phyloP scores from a whole-genome alignment of 2,797 vertebrate species.

The Coccyzus lansbergi region DNA sequence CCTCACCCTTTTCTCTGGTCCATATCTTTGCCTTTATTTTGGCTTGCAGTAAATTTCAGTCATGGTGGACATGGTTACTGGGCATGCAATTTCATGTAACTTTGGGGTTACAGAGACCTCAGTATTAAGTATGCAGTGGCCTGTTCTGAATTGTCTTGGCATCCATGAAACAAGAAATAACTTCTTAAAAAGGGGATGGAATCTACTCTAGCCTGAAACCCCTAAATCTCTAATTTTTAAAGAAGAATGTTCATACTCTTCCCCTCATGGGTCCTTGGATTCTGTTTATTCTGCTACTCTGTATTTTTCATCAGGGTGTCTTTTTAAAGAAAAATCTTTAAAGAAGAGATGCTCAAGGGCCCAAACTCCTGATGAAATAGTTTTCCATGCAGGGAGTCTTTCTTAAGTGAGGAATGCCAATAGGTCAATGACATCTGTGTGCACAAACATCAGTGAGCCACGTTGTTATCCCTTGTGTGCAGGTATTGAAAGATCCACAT shows the following conservation, averaged over 20 bases:
- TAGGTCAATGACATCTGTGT: conserved; percentile 52
- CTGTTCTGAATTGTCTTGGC: not conserved
- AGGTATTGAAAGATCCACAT: conserved; percentile 7
- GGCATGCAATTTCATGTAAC: not conserved
- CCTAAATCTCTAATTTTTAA: not conserved
- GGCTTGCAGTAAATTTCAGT: not conserved
- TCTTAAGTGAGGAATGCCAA: conserved; percentile 6
- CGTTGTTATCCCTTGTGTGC: not conserved
- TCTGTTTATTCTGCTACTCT: not conserved
- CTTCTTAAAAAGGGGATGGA: not conserved
- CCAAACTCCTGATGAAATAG: not conserved
- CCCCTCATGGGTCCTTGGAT: not conserved
- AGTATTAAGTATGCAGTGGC: not conserved
- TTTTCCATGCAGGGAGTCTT: conserved; percentile 35
- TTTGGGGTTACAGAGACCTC: not conserved
- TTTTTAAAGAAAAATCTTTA: conserved; percentile 2
- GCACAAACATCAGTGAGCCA: not conserved
- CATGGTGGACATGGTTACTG: not conserved
- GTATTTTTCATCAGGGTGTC: not conserved
- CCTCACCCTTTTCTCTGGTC: not conserved
- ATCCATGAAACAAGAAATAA: not conserved
- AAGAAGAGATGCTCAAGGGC: not conserved
- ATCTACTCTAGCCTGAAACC: not conserved
- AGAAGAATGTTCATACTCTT: not conserved
- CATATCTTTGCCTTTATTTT: not conserved